These are phyloP conservation scores for Eurytoma californica DNA, from an alignment of 2,888 invertebrate species.

Conservation along the genomic window DNA sequence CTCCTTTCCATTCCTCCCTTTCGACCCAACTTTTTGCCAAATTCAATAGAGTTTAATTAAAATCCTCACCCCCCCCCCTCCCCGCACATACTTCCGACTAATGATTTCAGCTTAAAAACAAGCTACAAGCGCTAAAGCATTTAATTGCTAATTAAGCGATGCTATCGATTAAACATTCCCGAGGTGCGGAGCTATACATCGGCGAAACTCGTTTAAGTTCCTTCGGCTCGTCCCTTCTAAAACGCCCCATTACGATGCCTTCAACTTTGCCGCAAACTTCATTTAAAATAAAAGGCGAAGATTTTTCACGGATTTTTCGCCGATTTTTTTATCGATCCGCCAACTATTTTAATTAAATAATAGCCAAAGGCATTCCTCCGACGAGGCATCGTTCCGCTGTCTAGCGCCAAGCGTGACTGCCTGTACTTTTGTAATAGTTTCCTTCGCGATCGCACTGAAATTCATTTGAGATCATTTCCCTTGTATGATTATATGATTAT, in stretches of 20 bases:
- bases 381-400: no score
- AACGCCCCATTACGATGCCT: conserved; percentile 41
- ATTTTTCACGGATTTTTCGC: conserved; percentile 11
- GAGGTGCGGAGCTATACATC: conserved; percentile 31
- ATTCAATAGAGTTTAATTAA: no score
- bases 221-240: conserved; percentile 27
- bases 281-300: conserved; percentile 36
- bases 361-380: background rate
- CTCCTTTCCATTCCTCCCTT: no score
- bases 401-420: no score
- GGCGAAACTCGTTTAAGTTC: conserved; percentile 55
- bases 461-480: no score
- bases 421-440: no score
- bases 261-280: conserved; percentile 42
- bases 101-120: conserved; percentile 21
- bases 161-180: conserved; percentile 55
- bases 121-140: conserved; percentile 19
- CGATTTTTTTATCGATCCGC: background rate
- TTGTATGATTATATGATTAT: no score
- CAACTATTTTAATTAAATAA: conserved; percentile 54
- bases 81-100: background rate
- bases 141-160: conserved; percentile 55
- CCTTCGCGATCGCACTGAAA: no score
- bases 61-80: no score
- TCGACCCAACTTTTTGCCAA: background rate